A percentile compares a stretch with the other conserved stretches of the same genome.
Evolutionary conservation across 2,888 invertebrate species (phyloP).

Genomic region (Thysanoteuthis rhombus): DNA sequence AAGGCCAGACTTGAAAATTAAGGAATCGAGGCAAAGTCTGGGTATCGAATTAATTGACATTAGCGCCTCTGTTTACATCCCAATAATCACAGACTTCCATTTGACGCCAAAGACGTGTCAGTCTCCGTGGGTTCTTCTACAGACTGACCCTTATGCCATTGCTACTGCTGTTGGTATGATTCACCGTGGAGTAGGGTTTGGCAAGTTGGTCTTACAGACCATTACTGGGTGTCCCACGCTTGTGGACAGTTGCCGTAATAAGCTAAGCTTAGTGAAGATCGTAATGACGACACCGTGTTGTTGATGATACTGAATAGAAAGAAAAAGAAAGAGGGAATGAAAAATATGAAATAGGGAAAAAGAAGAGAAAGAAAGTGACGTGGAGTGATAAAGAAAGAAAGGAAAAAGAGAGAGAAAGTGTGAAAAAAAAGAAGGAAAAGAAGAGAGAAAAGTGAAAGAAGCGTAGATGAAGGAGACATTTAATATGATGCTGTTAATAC

Average conservation of each 20-base stretch:
- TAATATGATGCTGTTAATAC: too few species aligned
- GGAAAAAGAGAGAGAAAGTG: too few species aligned
- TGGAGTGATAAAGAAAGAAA: too few species aligned
- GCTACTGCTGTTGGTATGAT: not conserved
- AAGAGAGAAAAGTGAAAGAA: too few species aligned
- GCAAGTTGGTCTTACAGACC: not conserved
- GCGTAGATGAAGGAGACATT: too few species aligned
- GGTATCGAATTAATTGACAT: not conserved
- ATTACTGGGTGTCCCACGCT: not conserved
- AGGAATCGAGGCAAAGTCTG: not conserved
- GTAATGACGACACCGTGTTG: not conserved
- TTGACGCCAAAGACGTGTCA: not conserved
- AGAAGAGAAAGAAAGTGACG: too few species aligned
- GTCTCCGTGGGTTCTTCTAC: not conserved
- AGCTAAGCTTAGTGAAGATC: not conserved
- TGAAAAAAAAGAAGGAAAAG: too few species aligned
- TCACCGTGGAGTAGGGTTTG: not conserved
- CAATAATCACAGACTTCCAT: not conserved
- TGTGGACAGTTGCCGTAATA: not conserved
- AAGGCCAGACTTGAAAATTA: not conserved
- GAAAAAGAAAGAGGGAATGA: too few species aligned
- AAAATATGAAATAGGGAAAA: too few species aligned
- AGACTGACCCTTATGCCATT: not conserved
- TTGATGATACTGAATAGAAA: too few species aligned
- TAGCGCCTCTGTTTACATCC: not conserved